These are phyloP conservation scores for Epicampocera succincta DNA, from an alignment of 2,888 invertebrate species.

Conservation along the genomic window DNA sequence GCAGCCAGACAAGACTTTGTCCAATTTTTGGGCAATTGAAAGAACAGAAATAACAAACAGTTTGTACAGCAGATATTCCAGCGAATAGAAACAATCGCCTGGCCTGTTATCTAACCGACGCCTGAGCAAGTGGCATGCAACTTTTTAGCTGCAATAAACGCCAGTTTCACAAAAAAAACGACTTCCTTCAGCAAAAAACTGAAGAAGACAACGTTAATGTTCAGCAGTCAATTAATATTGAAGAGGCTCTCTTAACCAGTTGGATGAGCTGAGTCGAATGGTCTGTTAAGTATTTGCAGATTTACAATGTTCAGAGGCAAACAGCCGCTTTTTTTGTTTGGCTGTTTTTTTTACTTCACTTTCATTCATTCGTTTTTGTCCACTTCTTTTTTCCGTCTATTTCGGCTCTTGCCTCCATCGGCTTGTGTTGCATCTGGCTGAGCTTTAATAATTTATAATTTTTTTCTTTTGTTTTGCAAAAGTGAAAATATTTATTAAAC, in stretches of 20 bases:
- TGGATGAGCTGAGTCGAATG: conserved; percentile 36
- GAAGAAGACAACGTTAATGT: neutral
- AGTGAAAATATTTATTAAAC: conserved; percentile 58
- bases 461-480: conserved; percentile 44
- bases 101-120: conserved; percentile 57
- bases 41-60: conserved; percentile 3
- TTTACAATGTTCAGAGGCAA: conserved; percentile 22
- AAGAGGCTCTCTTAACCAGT: conserved; percentile 65
- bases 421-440: conserved; percentile 46
- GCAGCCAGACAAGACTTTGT: too few species aligned
- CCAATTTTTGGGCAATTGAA: neutral
- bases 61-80: neutral
- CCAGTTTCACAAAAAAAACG: conserved; percentile 5
- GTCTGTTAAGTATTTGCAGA: conserved; percentile 33
- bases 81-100: conserved; percentile 10
- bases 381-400: conserved; percentile 3
- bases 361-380: conserved; percentile 4
- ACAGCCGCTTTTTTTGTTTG: neutral
- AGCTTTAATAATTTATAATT: conserved; percentile 37
- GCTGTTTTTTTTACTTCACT: conserved; percentile 8
- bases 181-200: conserved; percentile 34
- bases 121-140: conserved; percentile 36
- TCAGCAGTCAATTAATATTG: conserved; percentile 64
- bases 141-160: conserved; percentile 11
- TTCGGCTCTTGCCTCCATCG: conserved; percentile 2